Percentiles rank a stretch among this genome's conserved stretches.
Evolutionary conservation across 1,140 invertebrate genomes (phyloP).

Genomic region (Aphelinus certus): DNA sequence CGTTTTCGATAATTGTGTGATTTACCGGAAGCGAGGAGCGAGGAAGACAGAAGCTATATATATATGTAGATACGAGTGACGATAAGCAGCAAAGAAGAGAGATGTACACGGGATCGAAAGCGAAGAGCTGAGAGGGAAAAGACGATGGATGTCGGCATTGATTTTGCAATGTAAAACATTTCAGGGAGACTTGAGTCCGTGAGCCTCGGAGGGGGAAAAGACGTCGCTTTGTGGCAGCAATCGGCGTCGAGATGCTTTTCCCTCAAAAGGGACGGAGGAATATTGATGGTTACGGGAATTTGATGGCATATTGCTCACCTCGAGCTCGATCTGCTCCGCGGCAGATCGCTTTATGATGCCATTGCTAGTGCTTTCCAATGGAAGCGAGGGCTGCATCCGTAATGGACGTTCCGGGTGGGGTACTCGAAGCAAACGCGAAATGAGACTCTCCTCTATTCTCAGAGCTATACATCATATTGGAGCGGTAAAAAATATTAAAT

Average conservation of each 20-base stretch:
- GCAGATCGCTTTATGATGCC: constrained; percentile 64
- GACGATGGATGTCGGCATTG: constrained; percentile 58
- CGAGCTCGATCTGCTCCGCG: constrained; percentile 45
- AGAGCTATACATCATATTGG: constrained; percentile 30
- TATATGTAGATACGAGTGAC: constrained; percentile 22
- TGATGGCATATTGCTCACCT: constrained; percentile 65
- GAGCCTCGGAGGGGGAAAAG: constrained; percentile 35
- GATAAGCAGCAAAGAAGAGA: constrained; percentile 43
- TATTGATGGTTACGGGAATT: constrained; percentile 67
- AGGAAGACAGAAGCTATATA: constrained; percentile 13
- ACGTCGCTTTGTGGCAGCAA: constrained; percentile 30
- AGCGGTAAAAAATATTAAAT: constrained; percentile 32
- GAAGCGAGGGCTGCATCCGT: constrained; percentile 46
- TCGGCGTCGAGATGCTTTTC: constrained; percentile 43
- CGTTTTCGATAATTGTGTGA: constrained; percentile 64
- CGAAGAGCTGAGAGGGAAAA: constrained; percentile 44
- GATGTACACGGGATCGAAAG: constrained; percentile 40
- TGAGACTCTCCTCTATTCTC: not conserved
- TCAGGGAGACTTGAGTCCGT: constrained; percentile 43
- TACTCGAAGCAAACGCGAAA: not conserved
- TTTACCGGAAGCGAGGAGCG: constrained; percentile 55
- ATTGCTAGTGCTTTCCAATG: constrained; percentile 62
- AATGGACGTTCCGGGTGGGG: constrained; percentile 43
- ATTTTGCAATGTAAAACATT: constrained; percentile 68
- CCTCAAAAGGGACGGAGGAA: constrained; percentile 48